A percentile compares a stretch with the other conserved stretches of the same genome.
Evolutionary conservation across 1,140 invertebrate species (phyloP).

Genomic region (Acromyrmex echinatior): DNA sequence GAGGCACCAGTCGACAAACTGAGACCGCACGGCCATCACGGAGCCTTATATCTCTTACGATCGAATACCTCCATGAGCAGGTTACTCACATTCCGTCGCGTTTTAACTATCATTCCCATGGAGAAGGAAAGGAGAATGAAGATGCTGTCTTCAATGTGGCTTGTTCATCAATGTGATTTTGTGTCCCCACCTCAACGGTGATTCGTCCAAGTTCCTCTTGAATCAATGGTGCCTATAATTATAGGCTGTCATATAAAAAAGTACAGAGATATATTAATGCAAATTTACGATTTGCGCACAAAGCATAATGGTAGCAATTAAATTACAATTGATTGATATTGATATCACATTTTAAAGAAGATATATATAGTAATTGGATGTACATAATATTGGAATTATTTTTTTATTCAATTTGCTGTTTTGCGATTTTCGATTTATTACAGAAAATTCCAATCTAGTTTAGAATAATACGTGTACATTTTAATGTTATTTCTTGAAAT

Average conservation of each 20-base stretch:
- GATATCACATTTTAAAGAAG: background rate
- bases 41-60: constrained; percentile 72
- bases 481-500: background rate
- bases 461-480: background rate
- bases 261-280: background rate
- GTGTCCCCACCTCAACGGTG: background rate
- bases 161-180: background rate
- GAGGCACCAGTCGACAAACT: constrained; percentile 65
- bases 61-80: constrained; percentile 45
- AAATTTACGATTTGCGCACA: background rate
- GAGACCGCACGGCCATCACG: constrained; percentile 54
- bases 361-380: background rate
- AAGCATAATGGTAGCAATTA: background rate
- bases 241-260: background rate
- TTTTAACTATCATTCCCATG: background rate
- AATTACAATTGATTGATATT: background rate
- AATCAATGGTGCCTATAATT: background rate
- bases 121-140: background rate
- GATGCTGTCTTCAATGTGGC: background rate
- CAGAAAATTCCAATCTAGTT: background rate
- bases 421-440: background rate
- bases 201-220: background rate
- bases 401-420: background rate
- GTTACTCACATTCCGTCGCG: background rate
- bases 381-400: background rate